Percentiles rank a stretch among this genome's conserved stretches.
Evolutionary conservation across 2,797 vertebrate genomes (phyloP).

Genomic region (Erithacus rubecula): DNA sequence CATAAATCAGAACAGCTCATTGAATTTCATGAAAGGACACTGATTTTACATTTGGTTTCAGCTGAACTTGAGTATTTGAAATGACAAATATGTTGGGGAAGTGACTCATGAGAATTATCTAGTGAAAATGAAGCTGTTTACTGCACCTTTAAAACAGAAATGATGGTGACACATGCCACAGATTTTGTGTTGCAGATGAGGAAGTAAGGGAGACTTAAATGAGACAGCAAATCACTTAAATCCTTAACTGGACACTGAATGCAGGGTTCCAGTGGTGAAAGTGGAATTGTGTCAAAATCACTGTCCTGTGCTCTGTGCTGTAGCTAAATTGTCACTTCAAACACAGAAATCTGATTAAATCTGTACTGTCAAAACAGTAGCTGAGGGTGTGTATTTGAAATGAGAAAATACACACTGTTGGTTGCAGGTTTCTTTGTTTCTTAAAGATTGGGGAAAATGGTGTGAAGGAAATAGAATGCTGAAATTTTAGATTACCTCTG

Average conservation of each 20-base stretch:
- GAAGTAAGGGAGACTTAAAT: background rate
- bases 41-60: constrained; percentile 29
- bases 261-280: background rate
- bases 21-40: constrained; percentile 17
- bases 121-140: background rate
- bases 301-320: background rate
- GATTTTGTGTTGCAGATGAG: background rate
- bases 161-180: background rate
- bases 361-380: background rate
- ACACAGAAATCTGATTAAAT: constrained; percentile 6
- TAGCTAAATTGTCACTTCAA: background rate
- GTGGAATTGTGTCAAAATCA: background rate
- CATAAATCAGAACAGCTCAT: background rate
- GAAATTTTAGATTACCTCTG: constrained; percentile 1
- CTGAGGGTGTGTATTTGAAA: background rate
- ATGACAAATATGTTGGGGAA: background rate
- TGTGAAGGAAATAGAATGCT: background rate
- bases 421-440: background rate
- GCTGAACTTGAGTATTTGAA: background rate
- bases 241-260: background rate
- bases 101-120: background rate
- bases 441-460: background rate
- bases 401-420: background rate
- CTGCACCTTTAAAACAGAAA: constrained; percentile 11
- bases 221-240: background rate